Evolutionary conservation across 2,797 vertebrate genomes (phyloP), one percentile per base, ranked within the genome.

Genomic region (Percopsis omiscomaycus): DNA sequence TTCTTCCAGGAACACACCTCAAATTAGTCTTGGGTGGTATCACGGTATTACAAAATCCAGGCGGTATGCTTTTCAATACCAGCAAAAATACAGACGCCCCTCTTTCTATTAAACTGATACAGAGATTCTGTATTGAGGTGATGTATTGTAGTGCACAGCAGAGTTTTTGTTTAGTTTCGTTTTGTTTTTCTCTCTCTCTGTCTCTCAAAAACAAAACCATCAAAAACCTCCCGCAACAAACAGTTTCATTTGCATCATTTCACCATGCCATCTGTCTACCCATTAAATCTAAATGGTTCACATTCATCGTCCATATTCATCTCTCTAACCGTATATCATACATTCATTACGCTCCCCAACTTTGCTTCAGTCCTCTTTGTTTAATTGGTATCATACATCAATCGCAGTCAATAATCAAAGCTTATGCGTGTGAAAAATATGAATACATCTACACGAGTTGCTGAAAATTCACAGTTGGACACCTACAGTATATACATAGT

Each of bases 281-380:
- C 55, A 70, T 73, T 69, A 68, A 62, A 82, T 52, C 79, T 27
- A 78, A 73, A 52, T 69, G 63, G 62, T 63, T 56, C 75, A 65
- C 64, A 64, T 15, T 73, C 74, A 69, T 66, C 60, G 59, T 77
- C 69, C 59, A 65, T 69, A 44, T 68, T 71, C 64, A 69, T 69
- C 47, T 30, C 69, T 75, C 74, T 69, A 80, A 85, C 77, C 84
- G 81, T 88, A 86, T 73, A 89, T 88, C 86, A 83, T 69, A 55
- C 51, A 71, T 79, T 85, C 80, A 87, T 88, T 84, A 83, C 55
- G 53, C 55, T 71, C 47, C 56, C 72, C 16, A 1, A 59, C 78
- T 79, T 79, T 73, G 71, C 79, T 64, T 82, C 78, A 55, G 61
- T 64, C 67, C 66, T 63, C 80, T 68, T 32, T 37, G 54, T 55